Conservation (phyloP, 1,140 invertebrate species). For the Drosophila yakuba region DNA sequence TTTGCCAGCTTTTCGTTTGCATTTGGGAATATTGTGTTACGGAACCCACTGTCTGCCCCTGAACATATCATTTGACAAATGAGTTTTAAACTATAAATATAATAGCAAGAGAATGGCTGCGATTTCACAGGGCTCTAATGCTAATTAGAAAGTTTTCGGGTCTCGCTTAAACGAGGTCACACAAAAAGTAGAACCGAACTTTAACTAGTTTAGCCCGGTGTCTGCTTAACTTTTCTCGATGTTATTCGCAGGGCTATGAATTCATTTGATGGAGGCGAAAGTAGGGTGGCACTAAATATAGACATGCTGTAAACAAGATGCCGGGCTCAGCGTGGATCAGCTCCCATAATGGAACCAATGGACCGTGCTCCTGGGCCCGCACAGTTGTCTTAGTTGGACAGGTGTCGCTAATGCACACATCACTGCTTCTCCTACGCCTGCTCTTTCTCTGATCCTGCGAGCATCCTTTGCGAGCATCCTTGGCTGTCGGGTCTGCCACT, state of each 20-base stretch:
- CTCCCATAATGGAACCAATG: conserved; percentile 44
- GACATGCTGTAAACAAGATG: conserved; percentile 43
- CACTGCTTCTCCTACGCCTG: not conserved
- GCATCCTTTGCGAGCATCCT: conserved; percentile 2
- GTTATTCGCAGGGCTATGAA: conserved; percentile 7
- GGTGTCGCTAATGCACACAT: conserved; percentile 39
- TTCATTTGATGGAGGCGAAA: conserved; percentile 12
- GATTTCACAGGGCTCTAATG: conserved; percentile 58
- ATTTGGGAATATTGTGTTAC: conserved; percentile 56
- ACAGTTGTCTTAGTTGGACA: conserved; percentile 34
- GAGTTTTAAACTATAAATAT: conserved; percentile 50
- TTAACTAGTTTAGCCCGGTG: conserved; percentile 28
- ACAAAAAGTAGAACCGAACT: conserved; percentile 11
- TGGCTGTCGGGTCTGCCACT: conserved; percentile 14
- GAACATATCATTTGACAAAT: conserved; percentile 26
- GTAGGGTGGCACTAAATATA: conserved; percentile 38
- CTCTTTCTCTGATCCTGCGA: not conserved
- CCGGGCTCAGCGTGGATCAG: conserved; percentile 40
- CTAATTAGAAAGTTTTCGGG: conserved; percentile 66
- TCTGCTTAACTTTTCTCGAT: conserved; percentile 19
- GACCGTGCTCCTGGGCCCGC: conserved; percentile 30
- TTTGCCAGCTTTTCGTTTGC: conserved; percentile 57
- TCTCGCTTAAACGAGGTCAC: conserved; percentile 12
- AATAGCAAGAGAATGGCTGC: conserved; percentile 2
- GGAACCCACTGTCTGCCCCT: conserved; percentile 3